A percentile compares a stretch with the other conserved stretches of the same genome.
These are phyloP conservation scores for Diploptera punctata DNA, from an alignment of 2,888 invertebrate genomes.

Conservation along the genomic window DNA sequence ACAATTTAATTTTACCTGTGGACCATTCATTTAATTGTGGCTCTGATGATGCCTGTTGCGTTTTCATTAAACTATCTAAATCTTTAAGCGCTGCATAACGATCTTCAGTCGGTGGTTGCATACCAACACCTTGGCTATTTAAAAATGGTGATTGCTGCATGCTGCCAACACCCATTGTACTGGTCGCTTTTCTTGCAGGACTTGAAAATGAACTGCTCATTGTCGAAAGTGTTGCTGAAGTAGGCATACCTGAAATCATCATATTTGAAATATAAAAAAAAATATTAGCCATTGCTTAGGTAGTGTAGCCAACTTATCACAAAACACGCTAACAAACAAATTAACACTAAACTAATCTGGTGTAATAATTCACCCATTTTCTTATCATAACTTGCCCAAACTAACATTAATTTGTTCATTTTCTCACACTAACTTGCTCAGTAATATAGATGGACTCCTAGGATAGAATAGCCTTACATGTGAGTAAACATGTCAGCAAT, in stretches of 20 bases:
- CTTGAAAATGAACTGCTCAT: conserved; percentile 36
- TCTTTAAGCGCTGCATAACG: conserved; percentile 96
- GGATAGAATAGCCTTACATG: too few species aligned
- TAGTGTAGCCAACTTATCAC: too few species aligned
- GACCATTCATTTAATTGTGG: conserved; percentile 36
- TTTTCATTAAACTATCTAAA: conserved; percentile 73
- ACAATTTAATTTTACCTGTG: conserved; percentile 10
- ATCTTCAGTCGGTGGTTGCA: conserved; percentile 69
- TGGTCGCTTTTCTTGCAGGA: conserved; percentile 38
- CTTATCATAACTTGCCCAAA: too few species aligned
- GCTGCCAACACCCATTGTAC: conserved; percentile 30
- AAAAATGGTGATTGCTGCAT: conserved; percentile 15
- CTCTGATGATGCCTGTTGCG: conserved; percentile 44
- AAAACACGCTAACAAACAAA: too few species aligned
- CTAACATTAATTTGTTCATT: too few species aligned
- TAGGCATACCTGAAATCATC: conserved; percentile 45
- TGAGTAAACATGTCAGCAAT: too few species aligned
- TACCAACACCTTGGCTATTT: conserved; percentile 20
- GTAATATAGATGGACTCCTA: too few species aligned
- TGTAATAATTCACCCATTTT: too few species aligned
- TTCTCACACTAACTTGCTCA: too few species aligned
- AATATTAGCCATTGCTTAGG: too few species aligned
- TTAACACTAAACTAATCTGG: too few species aligned
- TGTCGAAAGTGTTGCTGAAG: conserved; percentile 45
- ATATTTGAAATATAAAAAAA: too few species aligned